Evolutionary conservation across 2,797 vertebrate genomes (phyloP).

Genomic region (Erethizon dorsatum): DNA sequence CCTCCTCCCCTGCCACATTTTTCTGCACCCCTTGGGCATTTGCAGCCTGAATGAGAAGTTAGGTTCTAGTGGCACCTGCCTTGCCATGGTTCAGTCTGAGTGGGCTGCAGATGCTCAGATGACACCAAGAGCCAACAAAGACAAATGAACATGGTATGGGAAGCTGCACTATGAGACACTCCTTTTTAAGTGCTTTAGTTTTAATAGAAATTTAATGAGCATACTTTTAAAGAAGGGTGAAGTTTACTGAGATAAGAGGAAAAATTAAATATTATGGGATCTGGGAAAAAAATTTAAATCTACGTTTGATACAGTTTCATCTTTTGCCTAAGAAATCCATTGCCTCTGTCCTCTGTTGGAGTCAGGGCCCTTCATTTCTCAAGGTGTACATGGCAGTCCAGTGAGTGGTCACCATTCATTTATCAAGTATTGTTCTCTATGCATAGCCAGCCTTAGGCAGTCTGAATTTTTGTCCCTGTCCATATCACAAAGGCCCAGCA

Average conservation of each 20-base stretch:
- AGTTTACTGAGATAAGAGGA: neutral
- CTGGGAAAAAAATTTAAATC: neutral
- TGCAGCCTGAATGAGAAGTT: neutral
- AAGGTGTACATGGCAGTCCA: neutral
- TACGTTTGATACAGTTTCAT: neutral
- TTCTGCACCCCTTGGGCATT: neutral
- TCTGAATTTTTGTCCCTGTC: neutral
- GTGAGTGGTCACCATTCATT: fast-evolving
- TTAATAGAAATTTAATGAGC: conserved; percentile 22
- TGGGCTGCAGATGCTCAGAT: neutral
- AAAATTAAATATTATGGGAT: neutral
- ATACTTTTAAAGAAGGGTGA: neutral
- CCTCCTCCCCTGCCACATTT: too few relatives aligned
- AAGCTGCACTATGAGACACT: neutral
- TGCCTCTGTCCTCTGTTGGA: neutral
- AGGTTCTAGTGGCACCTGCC: neutral
- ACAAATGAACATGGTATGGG: neutral
- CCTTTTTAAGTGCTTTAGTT: neutral
- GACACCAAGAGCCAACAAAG: neutral
- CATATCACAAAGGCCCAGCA: neutral
- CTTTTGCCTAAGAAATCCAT: neutral
- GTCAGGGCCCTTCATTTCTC: neutral
- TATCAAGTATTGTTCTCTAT: too few relatives aligned
- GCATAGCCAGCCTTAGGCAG: neutral
- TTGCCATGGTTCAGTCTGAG: neutral